Percentiles rank a stretch among this genome's conserved stretches.
phyloP scores from a whole-genome alignment of 1,140 invertebrate species.

The Potamilus streckersoni region DNA sequence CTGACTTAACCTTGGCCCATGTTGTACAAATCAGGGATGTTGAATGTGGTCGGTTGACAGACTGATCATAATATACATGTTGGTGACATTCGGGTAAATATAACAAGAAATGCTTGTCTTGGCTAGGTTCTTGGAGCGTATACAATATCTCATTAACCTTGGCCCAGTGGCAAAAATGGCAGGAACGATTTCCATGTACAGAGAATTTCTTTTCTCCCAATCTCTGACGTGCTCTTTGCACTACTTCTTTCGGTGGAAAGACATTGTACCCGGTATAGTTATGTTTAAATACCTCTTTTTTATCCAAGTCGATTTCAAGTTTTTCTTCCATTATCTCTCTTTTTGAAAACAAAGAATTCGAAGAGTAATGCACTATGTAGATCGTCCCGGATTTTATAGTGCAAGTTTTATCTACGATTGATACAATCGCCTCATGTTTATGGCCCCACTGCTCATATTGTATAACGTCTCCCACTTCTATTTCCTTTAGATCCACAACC shows the following conservation, averaged over 20 bases:
- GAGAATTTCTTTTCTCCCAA: slow-evolving; percentile 18
- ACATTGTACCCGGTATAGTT: slow-evolving; percentile 14
- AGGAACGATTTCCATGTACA: slow-evolving; percentile 10
- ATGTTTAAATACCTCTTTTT: slow-evolving; percentile 1
- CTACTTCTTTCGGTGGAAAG: slow-evolving; percentile 9
- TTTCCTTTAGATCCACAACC: background rate
- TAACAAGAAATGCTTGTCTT: no score
- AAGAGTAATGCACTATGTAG: slow-evolving; percentile 5
- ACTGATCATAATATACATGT: background rate
- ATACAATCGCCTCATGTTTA: background rate
- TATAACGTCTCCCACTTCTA: slow-evolving; percentile 11
- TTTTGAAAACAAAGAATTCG: slow-evolving; percentile 3
- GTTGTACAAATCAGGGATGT: background rate
- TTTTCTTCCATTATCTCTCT: slow-evolving; percentile 4
- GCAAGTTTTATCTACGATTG: background rate
- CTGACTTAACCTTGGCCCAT: slow-evolving; percentile 12
- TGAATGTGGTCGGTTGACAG: background rate
- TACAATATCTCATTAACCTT: slow-evolving; percentile 10
- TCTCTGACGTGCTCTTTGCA: slow-evolving; percentile 11
- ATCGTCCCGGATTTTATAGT: background rate
- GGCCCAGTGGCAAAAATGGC: slow-evolving; percentile 29
- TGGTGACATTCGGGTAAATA: no score
- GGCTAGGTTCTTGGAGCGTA: no score
- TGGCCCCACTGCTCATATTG: background rate
- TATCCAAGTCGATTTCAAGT: slow-evolving; percentile 7